Percentiles rank a stretch among this genome's conserved stretches.
Conservation (phyloP, 2,888 invertebrate genomes). For the Drosophila longiperda region DNA sequence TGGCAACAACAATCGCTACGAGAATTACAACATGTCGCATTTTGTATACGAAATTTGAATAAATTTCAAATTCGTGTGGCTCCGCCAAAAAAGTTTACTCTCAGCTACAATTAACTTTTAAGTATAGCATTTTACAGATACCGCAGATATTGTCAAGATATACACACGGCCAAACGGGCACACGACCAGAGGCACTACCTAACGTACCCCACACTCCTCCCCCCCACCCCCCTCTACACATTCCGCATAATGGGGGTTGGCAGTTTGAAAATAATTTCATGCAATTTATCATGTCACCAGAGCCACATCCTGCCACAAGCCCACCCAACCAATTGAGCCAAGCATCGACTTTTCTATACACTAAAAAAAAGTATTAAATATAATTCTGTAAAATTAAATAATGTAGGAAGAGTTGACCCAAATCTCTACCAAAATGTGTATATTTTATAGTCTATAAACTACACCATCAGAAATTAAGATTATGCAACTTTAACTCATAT, state of each 20-base stretch:
- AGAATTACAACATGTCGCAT: constrained; percentile 79
- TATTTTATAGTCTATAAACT: neutral
- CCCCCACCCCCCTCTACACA: neutral
- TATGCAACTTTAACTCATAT: neutral
- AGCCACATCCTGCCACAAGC: constrained; percentile 21
- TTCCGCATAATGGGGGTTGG: constrained; percentile 17
- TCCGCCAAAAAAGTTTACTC: constrained; percentile 56
- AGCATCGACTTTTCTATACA: constrained; percentile 31
- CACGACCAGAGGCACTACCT: constrained; percentile 7
- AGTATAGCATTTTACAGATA: constrained; percentile 76
- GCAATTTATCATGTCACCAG: constrained; percentile 81
- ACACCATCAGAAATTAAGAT: neutral
- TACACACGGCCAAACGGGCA: constrained; percentile 15
- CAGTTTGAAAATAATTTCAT: constrained; percentile 74
- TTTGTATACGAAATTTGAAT: constrained; percentile 74
- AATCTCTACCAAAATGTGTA: neutral
- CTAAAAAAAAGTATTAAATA: constrained; percentile 9
- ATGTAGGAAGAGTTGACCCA: neutral
- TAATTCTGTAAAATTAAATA: neutral
- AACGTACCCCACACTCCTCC: neutral
- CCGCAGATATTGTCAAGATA: constrained; percentile 72
- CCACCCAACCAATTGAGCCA: neutral
- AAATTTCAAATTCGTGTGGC: constrained; percentile 72
- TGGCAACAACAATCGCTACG: constrained; percentile 45
- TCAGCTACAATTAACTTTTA: constrained; percentile 81